Percentiles rank a stretch among this genome's conserved stretches.
Conservation (phyloP, 2,888 invertebrate species). For the Altica lythri region DNA sequence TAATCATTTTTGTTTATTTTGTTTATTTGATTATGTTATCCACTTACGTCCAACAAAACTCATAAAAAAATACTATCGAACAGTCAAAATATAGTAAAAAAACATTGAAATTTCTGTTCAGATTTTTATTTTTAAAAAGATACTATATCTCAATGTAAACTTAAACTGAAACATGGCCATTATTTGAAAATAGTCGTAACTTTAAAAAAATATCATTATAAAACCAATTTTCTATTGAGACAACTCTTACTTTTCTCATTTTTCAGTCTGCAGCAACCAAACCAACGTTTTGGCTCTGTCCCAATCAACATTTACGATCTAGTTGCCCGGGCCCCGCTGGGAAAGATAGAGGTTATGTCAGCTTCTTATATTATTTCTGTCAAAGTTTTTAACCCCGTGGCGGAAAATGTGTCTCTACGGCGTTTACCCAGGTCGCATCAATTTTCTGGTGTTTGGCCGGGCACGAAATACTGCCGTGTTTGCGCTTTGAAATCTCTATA, state of each 20-base stretch:
- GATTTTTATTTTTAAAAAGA: too few species aligned
- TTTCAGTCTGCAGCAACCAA: slow-evolving; percentile 8
- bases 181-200: slow-evolving; percentile 2
- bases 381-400: slow-evolving; percentile 23
- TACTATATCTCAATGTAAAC: too few species aligned
- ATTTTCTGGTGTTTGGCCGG: slow-evolving; percentile 16
- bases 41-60: too few species aligned
- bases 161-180: too few species aligned
- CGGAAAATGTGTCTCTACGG: slow-evolving; percentile 22
- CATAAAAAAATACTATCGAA: too few species aligned
- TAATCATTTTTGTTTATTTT: too few species aligned
- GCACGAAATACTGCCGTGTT: slow-evolving; percentile 9
- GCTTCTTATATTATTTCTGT: slow-evolving; percentile 28
- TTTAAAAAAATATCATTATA: slow-evolving; percentile 7
- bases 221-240: slow-evolving; percentile 8
- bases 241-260: slow-evolving; percentile 11
- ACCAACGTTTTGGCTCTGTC: slow-evolving; percentile 20
- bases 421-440: slow-evolving; percentile 22
- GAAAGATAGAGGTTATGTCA: slow-evolving; percentile 29
- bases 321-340: slow-evolving; percentile 18
- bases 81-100: too few species aligned
- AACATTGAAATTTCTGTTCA: too few species aligned
- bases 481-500: neutral
- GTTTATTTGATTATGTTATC: too few species aligned
- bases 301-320: slow-evolving; percentile 23